A percentile compares a stretch with the other conserved stretches of the same genome.
These are phyloP conservation scores for Phyllostomus discolor DNA, from an alignment of 2,113 vertebrate genomes.

Conservation along the genomic window DNA sequence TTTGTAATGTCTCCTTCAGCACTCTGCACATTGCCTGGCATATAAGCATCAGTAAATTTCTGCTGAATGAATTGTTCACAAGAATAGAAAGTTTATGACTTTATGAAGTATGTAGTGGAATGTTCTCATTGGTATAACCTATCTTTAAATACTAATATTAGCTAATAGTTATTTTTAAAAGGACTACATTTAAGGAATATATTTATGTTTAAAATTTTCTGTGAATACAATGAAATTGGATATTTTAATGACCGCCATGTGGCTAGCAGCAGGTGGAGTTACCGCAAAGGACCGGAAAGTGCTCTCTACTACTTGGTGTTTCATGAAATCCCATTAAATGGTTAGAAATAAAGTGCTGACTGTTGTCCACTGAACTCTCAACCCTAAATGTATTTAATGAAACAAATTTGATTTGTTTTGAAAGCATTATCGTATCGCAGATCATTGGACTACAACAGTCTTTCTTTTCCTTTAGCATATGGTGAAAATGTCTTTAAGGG, in stretches of 20 bases:
- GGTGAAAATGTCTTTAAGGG: conserved; percentile 44
- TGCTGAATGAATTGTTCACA: not conserved
- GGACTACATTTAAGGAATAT: conserved; percentile 1
- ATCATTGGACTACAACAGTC: not conserved
- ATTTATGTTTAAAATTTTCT: conserved; percentile 31
- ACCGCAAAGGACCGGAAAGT: conserved; percentile 42
- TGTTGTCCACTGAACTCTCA: conserved; percentile 51
- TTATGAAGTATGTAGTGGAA: conserved; percentile 10
- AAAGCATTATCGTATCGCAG: conserved; percentile 25
- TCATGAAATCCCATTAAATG: conserved; percentile 38
- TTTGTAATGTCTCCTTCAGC: not conserved
- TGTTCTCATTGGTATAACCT: not conserved
- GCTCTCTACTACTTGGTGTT: conserved; percentile 32
- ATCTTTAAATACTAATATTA: conserved; percentile 17
- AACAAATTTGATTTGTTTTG: conserved; percentile 57
- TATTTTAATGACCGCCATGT: conserved; percentile 36
- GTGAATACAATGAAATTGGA: not conserved
- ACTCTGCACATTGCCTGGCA: not conserved
- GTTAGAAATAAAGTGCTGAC: conserved; percentile 62
- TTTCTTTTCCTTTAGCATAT: conserved; percentile 16
- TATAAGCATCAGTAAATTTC: not conserved
- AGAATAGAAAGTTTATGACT: conserved; percentile 7
- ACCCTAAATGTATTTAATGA: conserved; percentile 29
- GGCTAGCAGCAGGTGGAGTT: conserved; percentile 42
- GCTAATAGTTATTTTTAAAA: not conserved